Base-by-base conservation (phyloP, 2,888 invertebrate species). In the Agonum fuliginosum region DNA sequence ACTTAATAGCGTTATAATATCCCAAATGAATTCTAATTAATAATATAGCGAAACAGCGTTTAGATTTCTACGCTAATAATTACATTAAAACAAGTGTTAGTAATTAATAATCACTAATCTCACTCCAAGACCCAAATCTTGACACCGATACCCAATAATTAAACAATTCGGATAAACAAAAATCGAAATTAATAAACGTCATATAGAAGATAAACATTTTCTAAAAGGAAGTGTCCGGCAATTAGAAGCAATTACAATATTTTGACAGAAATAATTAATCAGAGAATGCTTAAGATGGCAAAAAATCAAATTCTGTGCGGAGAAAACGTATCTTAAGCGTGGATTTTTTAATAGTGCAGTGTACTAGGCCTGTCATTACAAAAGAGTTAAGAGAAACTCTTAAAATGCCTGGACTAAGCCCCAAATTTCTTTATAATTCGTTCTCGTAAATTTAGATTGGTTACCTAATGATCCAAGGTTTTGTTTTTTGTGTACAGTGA, bases 391-490 rank as follows among this genome's bases (percentile, higher is more conserved):
- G 83, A 84, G 83, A 82, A 82, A 83, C 82, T 83, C 37, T 62
- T 82, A 83, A 71, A 84, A 83, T 80, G 80, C 81, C 82, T 79
- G 81, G 81, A 80, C 81, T 81, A 84, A 81, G 82, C 83, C 83
- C 84, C 83, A 85, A 85, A 85, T 85, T 85, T 85, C 83, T 85
- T 85, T 85, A 85, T 85, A 85, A 85, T 85, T 85, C 82, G 82
- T 81, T 79, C 81, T 79, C 75, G 81, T 82, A 82, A 82, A 78
- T 69, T 75, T 79, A 79, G 75, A 65, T 75, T 75, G 67, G 75
- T 65, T 75, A 75, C 67, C 46, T 75, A 67, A 75, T 75, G 75
- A 75, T 75, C 8, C 51, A 48, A 46, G 48, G 43, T 75, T 65
- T 75, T 75, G 27, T 62, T 62, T 62, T 30, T 62, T 62, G 54